Base-by-base conservation (phyloP, 2,888 invertebrate genomes). In the Smittia aterrima region DNA sequence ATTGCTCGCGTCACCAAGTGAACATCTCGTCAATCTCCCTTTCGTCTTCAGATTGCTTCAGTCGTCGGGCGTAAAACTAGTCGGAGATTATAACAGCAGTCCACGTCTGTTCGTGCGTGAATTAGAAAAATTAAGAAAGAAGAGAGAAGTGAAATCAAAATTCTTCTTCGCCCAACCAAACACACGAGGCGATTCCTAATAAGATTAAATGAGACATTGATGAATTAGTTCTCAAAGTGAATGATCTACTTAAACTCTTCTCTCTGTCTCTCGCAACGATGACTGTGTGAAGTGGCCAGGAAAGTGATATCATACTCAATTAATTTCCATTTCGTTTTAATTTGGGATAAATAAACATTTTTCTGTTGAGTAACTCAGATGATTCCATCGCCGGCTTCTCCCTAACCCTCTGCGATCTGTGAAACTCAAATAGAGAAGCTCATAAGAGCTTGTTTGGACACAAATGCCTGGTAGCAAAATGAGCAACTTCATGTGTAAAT, bases 171-270 rank as follows among this genome's bases (percentile, higher is more conserved):
- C 3, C 54, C 27, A 40, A 22, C 16, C 27, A 72, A 72, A 58
- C 22, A 58, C 72, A 72, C 24, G 58, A 62, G 38, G 72, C 72
- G 72, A 72, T 72, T 72, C 58, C 40, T 72, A 72, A 72, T 72
- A 72, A 54, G 72, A 72, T 72, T 72, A 72, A 72, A 72, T 72
- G 67, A 22, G 74, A 74, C 74, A 74, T 74, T 74, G 74, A 74
- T 74, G 67, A 74, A 74, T 74, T 74, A 67, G 74, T 41, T 53
- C 66, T 66, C 22, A 58, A 72, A 54, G 72, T 72, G 72, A 72
- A 72, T 72, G 72, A 72, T 72, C 72, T 72, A 72, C 72, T 62
- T 40, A 38, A 18, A 66, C 20, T 40, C 27, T 13, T 20, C 32
- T 25, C 16, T 66, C 66, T 62, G 13, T 62, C 62, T 62, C 62